Evolutionary conservation across 1,140 invertebrate species (phyloP), one percentile per base, ranked within the genome.

Genomic region (Oppia nitens): DNA sequence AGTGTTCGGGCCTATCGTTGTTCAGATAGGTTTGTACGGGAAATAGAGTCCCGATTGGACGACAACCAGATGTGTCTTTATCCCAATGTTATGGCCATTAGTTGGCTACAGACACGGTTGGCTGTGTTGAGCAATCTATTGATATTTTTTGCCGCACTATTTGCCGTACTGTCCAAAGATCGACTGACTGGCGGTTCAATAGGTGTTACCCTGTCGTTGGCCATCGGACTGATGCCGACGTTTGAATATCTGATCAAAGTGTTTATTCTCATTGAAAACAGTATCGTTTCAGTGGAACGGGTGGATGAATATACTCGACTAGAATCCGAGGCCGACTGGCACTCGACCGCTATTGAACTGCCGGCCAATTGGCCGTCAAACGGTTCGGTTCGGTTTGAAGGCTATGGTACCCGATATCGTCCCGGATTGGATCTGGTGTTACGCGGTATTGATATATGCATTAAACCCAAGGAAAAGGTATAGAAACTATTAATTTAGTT

Each of bases 141-240:
- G 17, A 60, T 72, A 91, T 96, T 70, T 83, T 86, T 59, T 89
- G n/a, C n/a, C n/a, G n/a, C n/a, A n/a, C n/a, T n/a, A n/a, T n/a
- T n/a, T n/a, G n/a, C n/a, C n/a, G n/a, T 95, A 2, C 67, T 90
- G 25, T 78, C 75, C 45, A 78, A 81, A 57, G 78, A 85, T 60
- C 77, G 70, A 57, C 50, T 52, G 20, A 12, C 11, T 20, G 50
- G 50, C 21, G 21, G 50, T 26, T 12, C 11, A 11, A 52, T 21
- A n/a, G 21, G 56, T 28, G 6, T 23, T 26, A 59, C 54, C 25
- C 27, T 60, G 25, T 32, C 50, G 48, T 56, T 48, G 32, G 61
- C 59, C 26, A 32, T 62, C 3, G 51, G 24, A 72, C 71, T 78
- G 4, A 78, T 78, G 25, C 70, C 72, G 62, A 74, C 73, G 11